Conservation (phyloP, 2,888 invertebrate genomes). For the Tanytarsus gracilentus region DNA sequence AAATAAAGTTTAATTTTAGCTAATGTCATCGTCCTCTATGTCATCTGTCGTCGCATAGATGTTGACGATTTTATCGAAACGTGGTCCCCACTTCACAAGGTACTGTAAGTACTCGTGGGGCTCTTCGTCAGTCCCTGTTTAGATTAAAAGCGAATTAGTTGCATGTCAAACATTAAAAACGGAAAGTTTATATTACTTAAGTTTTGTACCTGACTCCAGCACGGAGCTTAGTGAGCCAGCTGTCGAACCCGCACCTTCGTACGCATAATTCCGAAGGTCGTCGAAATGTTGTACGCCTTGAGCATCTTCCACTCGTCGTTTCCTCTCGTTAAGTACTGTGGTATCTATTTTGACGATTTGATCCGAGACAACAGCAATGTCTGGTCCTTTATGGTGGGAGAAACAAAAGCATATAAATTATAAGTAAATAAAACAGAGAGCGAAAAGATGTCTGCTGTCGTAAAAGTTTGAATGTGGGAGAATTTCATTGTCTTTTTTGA, state of each 20-base stretch:
- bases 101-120: conserved; percentile 67
- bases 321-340: conserved; percentile 67
- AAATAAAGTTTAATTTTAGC: conserved; percentile 12
- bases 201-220: conserved; percentile 39
- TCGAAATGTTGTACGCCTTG: conserved; percentile 77
- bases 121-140: conserved; percentile 60
- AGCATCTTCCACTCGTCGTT: conserved; percentile 68
- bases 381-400: conserved; percentile 33
- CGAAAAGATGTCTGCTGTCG: too few species aligned
- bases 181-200: conserved; percentile 18
- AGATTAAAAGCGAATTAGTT: conserved; percentile 18
- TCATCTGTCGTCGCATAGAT: conserved; percentile 48
- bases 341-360: conserved; percentile 61
- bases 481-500: not conserved
- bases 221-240: conserved; percentile 71
- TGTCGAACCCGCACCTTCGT: conserved; percentile 73
- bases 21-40: conserved; percentile 26
- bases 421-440: not conserved
- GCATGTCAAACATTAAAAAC: not conserved
- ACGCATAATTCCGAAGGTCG: conserved; percentile 76
- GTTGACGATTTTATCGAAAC: conserved; percentile 68
- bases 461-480: too few species aligned
- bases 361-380: conserved; percentile 32
- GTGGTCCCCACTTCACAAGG: conserved; percentile 69
- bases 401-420: too few species aligned